Percentiles rank a stretch among this genome's conserved stretches.
Conservation (phyloP, 1,140 invertebrate species). For the Pinna nobilis region DNA sequence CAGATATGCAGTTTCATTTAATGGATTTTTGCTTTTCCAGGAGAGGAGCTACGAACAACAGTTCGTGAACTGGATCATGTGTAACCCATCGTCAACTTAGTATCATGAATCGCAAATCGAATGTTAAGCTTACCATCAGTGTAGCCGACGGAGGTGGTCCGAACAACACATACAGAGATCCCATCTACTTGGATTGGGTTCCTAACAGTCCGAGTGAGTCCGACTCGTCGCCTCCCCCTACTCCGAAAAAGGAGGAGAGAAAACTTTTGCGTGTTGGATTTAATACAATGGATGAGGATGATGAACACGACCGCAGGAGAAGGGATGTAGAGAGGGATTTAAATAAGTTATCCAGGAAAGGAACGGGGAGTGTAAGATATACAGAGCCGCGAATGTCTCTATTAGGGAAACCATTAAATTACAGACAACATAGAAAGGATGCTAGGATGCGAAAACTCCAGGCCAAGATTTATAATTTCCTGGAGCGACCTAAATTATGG, state of each 20-base stretch:
- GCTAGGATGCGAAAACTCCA: conserved; percentile 91
- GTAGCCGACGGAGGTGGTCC: conserved; percentile 30
- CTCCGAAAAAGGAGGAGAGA: conserved; percentile 47
- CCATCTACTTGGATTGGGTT: conserved; percentile 23
- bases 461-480: conserved; percentile 93
- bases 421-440: conserved; percentile 87
- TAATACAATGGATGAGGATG: conserved; percentile 56
- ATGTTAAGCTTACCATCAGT: conserved; percentile 41
- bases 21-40: too few relatives aligned
- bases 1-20: too few relatives aligned
- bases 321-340: conserved; percentile 53
- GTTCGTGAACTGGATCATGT: too few relatives aligned
- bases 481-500: conserved; percentile 91
- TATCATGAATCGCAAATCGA: conserved; percentile 37
- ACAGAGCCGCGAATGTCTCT: conserved; percentile 85
- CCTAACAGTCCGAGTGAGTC: conserved; percentile 41
- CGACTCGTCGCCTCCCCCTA: conserved; percentile 37
- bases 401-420: conserved; percentile 91
- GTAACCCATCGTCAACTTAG: not conserved
- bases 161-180: conserved; percentile 21
- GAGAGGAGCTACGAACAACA: too few relatives aligned
- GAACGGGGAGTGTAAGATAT: conserved; percentile 54
- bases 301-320: conserved; percentile 30
- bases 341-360: conserved; percentile 52
- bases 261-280: conserved; percentile 58